Percentiles rank a stretch among this genome's conserved stretches.
These are phyloP conservation scores for Mastacembelus armatus DNA, from an alignment of 2,797 vertebrate species.

Conservation along the genomic window DNA sequence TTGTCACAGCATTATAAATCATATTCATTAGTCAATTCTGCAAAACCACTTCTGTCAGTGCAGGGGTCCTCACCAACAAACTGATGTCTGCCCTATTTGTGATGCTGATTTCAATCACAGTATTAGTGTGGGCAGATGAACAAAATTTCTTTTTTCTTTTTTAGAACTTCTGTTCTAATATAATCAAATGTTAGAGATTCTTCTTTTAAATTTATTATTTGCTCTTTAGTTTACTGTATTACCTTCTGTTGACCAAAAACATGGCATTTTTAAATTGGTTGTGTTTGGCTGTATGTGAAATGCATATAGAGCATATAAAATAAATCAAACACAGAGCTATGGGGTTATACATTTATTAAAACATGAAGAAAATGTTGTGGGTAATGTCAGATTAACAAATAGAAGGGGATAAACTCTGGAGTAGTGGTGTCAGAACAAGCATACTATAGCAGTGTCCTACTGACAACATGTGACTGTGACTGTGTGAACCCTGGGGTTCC, in stretches of 20 bases:
- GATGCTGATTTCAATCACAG: conserved; percentile 61
- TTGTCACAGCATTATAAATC: conserved; percentile 58
- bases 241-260: neutral
- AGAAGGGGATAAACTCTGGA: conserved; percentile 16
- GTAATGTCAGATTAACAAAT: neutral
- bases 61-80: conserved; percentile 44
- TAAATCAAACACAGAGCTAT: neutral
- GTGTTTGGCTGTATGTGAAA: neutral
- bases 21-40: conserved; percentile 53
- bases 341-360: neutral
- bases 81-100: conserved; percentile 49
- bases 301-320: neutral
- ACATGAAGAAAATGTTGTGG: neutral
- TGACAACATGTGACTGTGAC: conserved; percentile 58
- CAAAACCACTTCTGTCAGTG: conserved; percentile 55
- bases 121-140: conserved; percentile 41
- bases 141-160: conserved; percentile 34
- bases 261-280: neutral
- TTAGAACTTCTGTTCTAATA: neutral
- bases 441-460: conserved; percentile 19
- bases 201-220: neutral
- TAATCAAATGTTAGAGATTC: neutral
- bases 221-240: neutral
- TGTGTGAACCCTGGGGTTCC: conserved; percentile 60
- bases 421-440: conserved; percentile 38